These are phyloP conservation scores for Apaloderma vittatum DNA, from an alignment of 2,113 vertebrate genomes.

Conservation along the genomic window DNA sequence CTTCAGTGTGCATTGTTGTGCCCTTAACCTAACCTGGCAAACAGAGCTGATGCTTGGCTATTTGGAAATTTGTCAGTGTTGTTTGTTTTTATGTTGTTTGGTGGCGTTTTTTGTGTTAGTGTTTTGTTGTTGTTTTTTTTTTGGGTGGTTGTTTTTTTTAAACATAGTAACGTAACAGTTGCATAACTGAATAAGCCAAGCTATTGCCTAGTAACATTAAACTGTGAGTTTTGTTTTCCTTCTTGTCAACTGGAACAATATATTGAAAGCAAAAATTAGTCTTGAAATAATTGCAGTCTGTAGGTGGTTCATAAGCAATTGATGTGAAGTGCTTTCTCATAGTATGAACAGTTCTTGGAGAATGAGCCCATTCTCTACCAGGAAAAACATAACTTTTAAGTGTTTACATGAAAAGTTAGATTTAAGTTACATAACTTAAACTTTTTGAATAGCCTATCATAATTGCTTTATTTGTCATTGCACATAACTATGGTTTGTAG, in stretches of 20 bases:
- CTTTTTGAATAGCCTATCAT: background rate
- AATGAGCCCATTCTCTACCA: background rate
- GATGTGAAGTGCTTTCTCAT: background rate
- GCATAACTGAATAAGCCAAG: background rate
- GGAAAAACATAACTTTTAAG: background rate
- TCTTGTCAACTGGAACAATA: background rate
- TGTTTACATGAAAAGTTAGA: background rate
- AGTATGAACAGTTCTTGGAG: background rate
- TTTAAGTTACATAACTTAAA: background rate
- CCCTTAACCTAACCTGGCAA: background rate
- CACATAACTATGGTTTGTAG: background rate
- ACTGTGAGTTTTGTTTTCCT: constrained; percentile 30
- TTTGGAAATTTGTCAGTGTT: background rate
- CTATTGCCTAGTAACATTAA: background rate
- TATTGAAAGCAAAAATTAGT: background rate
- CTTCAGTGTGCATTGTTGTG: rapidly evolving
- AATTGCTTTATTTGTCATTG: background rate
- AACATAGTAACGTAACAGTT: background rate
- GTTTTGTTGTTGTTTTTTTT: no score
- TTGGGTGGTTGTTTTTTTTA: background rate
- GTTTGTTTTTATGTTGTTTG: no score
- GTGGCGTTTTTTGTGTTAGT: no score
- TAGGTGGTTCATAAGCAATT: constrained; percentile 25
- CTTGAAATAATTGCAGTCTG: constrained; percentile 13
- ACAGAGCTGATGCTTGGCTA: background rate